A percentile compares a stretch with the other conserved stretches of the same genome.
Conservation (phyloP, 92 coral and sea anemone genomes). For the Porites cylindrica region DNA sequence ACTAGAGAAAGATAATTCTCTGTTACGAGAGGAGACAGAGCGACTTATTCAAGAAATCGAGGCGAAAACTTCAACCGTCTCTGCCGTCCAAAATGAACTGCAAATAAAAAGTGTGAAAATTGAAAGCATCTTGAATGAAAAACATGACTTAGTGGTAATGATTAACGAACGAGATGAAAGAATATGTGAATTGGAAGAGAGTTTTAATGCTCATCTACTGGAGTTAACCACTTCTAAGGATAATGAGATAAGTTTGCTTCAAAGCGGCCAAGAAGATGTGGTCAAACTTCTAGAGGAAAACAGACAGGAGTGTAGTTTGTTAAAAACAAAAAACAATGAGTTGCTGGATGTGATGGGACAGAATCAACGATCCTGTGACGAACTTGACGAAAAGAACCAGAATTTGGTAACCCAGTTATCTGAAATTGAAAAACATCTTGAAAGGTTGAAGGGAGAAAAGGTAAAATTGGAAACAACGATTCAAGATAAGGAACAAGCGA, state of each 20-base stretch:
- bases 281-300: slow-evolving; percentile 78
- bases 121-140: slow-evolving; percentile 61
- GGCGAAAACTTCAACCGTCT: slow-evolving; percentile 61
- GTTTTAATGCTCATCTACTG: slow-evolving; percentile 76
- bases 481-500: slow-evolving; percentile 66
- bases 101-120: slow-evolving; percentile 69
- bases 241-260: slow-evolving; percentile 69
- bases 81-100: slow-evolving; percentile 62
- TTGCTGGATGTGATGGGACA: slow-evolving; percentile 77
- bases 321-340: slow-evolving; percentile 66
- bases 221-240: slow-evolving; percentile 76
- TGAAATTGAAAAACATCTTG: slow-evolving; percentile 61
- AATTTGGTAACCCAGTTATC: slow-evolving; percentile 49
- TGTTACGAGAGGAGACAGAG: slow-evolving; percentile 79
- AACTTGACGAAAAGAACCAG: slow-evolving; percentile 55
- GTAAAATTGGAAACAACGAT: slow-evolving; percentile 68
- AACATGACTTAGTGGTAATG: slow-evolving; percentile 68
- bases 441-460: slow-evolving; percentile 67
- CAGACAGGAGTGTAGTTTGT: slow-evolving; percentile 66
- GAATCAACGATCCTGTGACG: slow-evolving; percentile 68
- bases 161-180: slow-evolving; percentile 84
- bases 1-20: slow-evolving; percentile 78
- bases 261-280: slow-evolving; percentile 75
- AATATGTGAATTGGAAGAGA: slow-evolving; percentile 87
- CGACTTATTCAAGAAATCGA: slow-evolving; percentile 70